Base-by-base conservation (phyloP, 2,888 invertebrate genomes). In the Hermodice carunculata region DNA sequence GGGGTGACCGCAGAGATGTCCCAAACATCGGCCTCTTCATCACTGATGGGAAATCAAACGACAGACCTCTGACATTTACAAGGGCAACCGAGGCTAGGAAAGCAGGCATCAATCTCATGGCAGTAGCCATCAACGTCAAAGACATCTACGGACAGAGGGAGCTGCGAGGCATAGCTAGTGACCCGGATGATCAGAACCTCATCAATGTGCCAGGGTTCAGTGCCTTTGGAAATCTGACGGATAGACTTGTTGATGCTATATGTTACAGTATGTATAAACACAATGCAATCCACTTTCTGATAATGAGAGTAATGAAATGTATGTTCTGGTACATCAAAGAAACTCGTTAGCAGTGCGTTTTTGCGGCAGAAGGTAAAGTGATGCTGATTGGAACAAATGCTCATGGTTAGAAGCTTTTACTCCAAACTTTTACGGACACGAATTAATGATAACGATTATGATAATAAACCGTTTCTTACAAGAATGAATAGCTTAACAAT, bases 221-320 rank as follows among this genome's bases (percentile, higher is more conserved):
- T 26, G 43, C 31, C 26, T 67, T 72, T 19, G n/a, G 40, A 4
- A 48, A 46, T 26, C 6, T 66, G 19, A 64, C 67, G 2, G 53
- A 62, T n/a, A 24, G 6, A 1, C 42, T 72, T 3, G 48, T 64
- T 28, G 34, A 22, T 26, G 56, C 68, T 5, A 40, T 72, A 28
- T 72, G 72, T 59, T 64, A 70, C 51, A 52, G 71, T 71, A 49
- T 58, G 62, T 62, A n/a, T n/a, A n/a, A n/a, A n/a, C n/a, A n/a
- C n/a, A n/a, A n/a, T n/a, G n/a, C n/a, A n/a, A n/a, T 3, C 24
- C n/a, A n/a, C n/a, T n/a, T n/a, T n/a, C n/a, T n/a, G n/a, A n/a
- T n/a, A n/a, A n/a, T n/a, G n/a, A n/a, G n/a, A n/a, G n/a, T n/a
- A n/a, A n/a, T n/a, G n/a, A n/a, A n/a, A n/a, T n/a, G n/a, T n/a